A percentile compares a stretch with the other conserved stretches of the same genome.
phyloP scores from a whole-genome alignment of 2,113 vertebrate species.

The Taxidea taxus region DNA sequence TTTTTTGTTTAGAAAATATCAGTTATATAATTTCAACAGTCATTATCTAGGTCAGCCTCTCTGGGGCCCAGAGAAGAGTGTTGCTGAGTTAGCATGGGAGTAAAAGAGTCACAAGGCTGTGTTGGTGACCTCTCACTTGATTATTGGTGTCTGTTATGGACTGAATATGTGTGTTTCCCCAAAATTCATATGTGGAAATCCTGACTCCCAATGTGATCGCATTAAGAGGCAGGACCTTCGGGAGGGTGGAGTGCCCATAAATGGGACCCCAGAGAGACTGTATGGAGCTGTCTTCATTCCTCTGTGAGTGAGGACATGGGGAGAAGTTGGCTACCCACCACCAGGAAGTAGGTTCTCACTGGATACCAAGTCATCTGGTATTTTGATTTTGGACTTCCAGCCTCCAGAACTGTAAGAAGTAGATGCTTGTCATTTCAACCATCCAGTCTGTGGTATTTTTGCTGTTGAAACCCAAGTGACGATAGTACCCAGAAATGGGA shows the following conservation, averaged over 20 bases:
- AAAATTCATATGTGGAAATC: background rate
- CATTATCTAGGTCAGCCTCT: background rate
- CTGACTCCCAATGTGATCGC: background rate
- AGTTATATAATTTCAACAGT: background rate
- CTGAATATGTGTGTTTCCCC: background rate
- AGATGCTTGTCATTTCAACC: background rate
- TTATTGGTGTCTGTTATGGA: background rate
- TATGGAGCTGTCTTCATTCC: background rate
- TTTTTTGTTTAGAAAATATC: background rate
- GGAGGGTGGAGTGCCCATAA: background rate
- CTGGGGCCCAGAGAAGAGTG: background rate
- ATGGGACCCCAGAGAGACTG: background rate
- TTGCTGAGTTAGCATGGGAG: background rate
- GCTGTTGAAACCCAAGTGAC: background rate
- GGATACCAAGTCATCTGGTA: no score
- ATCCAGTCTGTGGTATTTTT: background rate
- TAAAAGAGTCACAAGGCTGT: background rate
- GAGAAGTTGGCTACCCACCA: background rate
- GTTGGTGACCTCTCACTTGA: background rate
- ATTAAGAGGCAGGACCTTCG: background rate
- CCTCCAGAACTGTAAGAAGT: background rate
- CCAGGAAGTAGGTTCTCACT: background rate
- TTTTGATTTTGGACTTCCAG: background rate
- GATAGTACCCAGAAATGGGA: background rate
- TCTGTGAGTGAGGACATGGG: background rate